Evolutionary conservation across 2,113 vertebrate genomes (phyloP), one percentile per base, ranked within the genome.

Genomic region (Melozone crissalis): DNA sequence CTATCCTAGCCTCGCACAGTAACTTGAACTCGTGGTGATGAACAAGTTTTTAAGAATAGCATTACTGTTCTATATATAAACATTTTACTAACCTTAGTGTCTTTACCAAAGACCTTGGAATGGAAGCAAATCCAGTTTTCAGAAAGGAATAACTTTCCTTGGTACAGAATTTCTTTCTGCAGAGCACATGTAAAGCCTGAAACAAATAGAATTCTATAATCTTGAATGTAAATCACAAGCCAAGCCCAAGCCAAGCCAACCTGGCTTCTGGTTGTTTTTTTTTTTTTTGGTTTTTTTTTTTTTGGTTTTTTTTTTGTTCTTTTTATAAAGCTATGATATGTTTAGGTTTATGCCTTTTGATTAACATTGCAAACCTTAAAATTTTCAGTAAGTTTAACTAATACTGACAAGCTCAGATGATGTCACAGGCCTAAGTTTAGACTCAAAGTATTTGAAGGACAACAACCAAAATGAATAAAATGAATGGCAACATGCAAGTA

Each of bases 61-160:
- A 49, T 37, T 87, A 92, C 17, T 6, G 1, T 58, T 87, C 46
- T 39, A 27, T 59, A 78, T 5, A 31, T 20, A 58, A 84, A 47
- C 12, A 69, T 63, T 84, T 90, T 88, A 98, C 98, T 77, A 84
- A 99, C 99, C 98, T 99, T 99, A 24, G 98, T 99, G 94, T 99
- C 99, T 98, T 98, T 99, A 72, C 99, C 99, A 95, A 99, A 99
- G 93, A 99, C 99, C 91, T 99, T 99, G 59, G 99, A 99, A 98
- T 99, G 97, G 96, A 99, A 99, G 95, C 99, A 99, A 98, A 99
- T 99, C 99, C 99, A 99, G 96, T 99, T 99, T 82, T 99, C 98
- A 23, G 99, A 99, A 79, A 99, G 97, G 67, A 99, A 99, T 91
- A 99, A 98, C 49, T 99, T 98, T 51, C 99, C 99, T 95, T 99